Conservation (phyloP, 2,888 invertebrate genomes). For the Tetragonula carbonaria region DNA sequence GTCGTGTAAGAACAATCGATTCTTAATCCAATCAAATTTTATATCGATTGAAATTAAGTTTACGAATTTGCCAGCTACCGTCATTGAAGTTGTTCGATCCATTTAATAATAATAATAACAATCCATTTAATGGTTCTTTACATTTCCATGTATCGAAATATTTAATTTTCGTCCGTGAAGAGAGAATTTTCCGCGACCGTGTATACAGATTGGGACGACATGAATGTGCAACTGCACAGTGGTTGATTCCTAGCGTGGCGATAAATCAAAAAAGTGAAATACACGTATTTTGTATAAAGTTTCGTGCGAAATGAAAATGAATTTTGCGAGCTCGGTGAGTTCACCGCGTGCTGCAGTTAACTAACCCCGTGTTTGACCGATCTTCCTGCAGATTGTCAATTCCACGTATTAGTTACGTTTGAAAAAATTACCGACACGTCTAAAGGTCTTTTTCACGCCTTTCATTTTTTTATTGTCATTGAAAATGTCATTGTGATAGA, state of each 20-base stretch:
- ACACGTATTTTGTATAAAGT: not conserved
- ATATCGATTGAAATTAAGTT: not conserved
- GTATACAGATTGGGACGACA: not conserved
- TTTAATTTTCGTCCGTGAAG: not conserved
- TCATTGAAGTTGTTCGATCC: not conserved
- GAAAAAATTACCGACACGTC: not conserved
- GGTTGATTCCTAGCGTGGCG: not conserved
- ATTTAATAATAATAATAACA: not conserved
- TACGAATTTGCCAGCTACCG: not conserved
- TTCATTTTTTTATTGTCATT: not conserved
- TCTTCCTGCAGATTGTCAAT: not conserved
- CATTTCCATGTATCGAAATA: not conserved
- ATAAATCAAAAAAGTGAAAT: slow-evolving; percentile 6
- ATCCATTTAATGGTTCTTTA: not conserved
- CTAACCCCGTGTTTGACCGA: not conserved
- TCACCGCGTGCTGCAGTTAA: not conserved
- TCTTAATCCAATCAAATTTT: not conserved
- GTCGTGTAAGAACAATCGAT: not conserved
- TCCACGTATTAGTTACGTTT: not conserved
- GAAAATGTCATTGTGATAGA: not conserved
- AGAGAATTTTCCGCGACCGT: not conserved
- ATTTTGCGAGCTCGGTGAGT: not conserved
- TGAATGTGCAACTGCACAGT: not conserved
- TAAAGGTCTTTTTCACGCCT: too few relatives aligned
- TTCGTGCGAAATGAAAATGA: not conserved